These are phyloP conservation scores for Diglossa cyanea DNA, from an alignment of 2,797 vertebrate species.

Conservation along the genomic window DNA sequence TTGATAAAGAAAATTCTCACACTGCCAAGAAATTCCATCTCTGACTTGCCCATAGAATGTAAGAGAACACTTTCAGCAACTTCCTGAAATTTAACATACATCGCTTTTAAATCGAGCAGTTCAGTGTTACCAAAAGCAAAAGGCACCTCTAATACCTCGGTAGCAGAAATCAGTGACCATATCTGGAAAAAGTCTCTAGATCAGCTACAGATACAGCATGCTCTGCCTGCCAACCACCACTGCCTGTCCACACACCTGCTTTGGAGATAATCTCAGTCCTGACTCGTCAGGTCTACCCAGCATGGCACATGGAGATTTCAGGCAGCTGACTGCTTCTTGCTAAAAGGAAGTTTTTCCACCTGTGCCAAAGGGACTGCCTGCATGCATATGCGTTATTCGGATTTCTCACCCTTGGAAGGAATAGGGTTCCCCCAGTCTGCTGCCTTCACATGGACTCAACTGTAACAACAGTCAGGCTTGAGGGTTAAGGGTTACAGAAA, in stretches of 20 bases:
- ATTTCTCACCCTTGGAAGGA: not conserved
- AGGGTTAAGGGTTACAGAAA: not conserved
- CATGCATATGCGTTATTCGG: accelerated
- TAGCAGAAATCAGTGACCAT: not conserved
- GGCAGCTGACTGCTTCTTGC: not conserved
- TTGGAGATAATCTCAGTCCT: not conserved
- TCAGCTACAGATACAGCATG: not conserved
- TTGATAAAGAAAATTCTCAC: not conserved
- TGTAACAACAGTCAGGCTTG: not conserved
- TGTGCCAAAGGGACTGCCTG: not conserved
- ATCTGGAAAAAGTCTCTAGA: not conserved
- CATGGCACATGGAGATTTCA: not conserved
- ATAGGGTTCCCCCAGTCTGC: not conserved
- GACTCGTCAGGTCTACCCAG: not conserved
- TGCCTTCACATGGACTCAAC: not conserved
- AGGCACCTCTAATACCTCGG: accelerated
- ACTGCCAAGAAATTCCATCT: not conserved
- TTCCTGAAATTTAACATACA: not conserved
- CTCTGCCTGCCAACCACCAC: not conserved
- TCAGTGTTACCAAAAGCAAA: not conserved
- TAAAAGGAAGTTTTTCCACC: not conserved
- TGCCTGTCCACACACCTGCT: not conserved
- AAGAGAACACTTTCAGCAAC: not conserved
- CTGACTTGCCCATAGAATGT: not conserved
- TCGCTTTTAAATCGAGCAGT: not conserved